Evolutionary conservation across 2,888 invertebrate genomes (phyloP), one percentile per base, ranked within the genome.

Genomic region (Tenthredo scrophulariae): DNA sequence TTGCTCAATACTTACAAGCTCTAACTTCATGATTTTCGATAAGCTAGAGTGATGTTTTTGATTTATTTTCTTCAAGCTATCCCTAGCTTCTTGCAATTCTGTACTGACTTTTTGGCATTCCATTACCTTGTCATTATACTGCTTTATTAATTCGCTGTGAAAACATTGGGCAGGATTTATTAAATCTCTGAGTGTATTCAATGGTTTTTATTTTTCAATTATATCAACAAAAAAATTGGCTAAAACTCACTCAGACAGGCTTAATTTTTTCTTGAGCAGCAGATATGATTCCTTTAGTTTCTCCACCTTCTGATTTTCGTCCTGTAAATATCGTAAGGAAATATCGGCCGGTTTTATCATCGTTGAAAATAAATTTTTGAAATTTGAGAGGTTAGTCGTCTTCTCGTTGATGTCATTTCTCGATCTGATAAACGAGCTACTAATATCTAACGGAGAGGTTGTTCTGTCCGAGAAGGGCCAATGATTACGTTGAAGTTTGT

Each of bases 61-160:
- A 22, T 87, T 89, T 7, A 87, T 70, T 84, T 88, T 87, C 43
- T 87, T 87, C 0, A 82, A 62, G 26, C 89, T 88, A 65, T 87
- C 88, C 29, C 87, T 88, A 4, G 50, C 37, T 1, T 9, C 13
- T 15, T 87, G 85, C 22, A 91, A 75, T 13, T 91, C 89, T 40
- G 80, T 80, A 46, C 88, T 90, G 18, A 91, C 85, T 9, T 85
- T 80, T n/a, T 91, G 88, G 33, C 89, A 89, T 87, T 92, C 91
- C 77, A 88, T 91, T 5, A 89, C 22, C 72, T 90, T 91, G 70
- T 91, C 90, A 77, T 88, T 89, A 65, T 90, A 91, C 33, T 89
- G 89, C 43, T 88, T 87, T 85, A 92, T 90, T 33, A 92, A 84
- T 43, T 89, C 87, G n/a, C 92, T 91, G 67, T 77, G 88, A 22